phyloP scores from a whole-genome alignment of 2,113 vertebrate species.

The Miniopterus natalensis region DNA sequence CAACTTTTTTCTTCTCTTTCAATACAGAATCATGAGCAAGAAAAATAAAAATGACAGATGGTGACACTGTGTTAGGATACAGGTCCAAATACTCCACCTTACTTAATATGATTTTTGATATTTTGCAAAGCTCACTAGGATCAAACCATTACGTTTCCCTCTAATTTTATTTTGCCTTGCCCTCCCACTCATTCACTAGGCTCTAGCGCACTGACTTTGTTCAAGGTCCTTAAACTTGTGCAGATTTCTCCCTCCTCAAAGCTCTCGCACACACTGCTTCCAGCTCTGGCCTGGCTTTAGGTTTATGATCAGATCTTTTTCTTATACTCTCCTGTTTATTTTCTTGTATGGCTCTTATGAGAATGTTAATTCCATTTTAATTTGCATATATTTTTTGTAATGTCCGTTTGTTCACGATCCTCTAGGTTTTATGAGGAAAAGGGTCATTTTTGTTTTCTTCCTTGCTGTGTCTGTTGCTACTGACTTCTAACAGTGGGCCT shows the following conservation, averaged over 20 bases:
- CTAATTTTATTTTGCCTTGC: neutral
- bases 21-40: constrained; percentile 27
- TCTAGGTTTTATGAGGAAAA: neutral
- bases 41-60: neutral
- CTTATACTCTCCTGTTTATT: neutral
- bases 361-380: neutral
- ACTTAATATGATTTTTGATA: neutral
- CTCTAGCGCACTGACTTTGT: neutral
- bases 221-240: neutral
- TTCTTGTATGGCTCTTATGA: neutral
- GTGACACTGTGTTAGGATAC: neutral
- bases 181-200: neutral
- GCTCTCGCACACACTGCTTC: neutral
- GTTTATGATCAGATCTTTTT: neutral
- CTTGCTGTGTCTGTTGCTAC: neutral
- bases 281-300: neutral
- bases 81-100: neutral
- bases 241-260: neutral
- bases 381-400: neutral
- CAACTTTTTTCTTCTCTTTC: neutral
- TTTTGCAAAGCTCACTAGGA: neutral
- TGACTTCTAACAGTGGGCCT: neutral
- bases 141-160: neutral
- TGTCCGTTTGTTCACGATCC: neutral
- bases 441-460: neutral